Base-by-base conservation (phyloP, 2,888 invertebrate genomes). In the Brachypterus glaber region DNA sequence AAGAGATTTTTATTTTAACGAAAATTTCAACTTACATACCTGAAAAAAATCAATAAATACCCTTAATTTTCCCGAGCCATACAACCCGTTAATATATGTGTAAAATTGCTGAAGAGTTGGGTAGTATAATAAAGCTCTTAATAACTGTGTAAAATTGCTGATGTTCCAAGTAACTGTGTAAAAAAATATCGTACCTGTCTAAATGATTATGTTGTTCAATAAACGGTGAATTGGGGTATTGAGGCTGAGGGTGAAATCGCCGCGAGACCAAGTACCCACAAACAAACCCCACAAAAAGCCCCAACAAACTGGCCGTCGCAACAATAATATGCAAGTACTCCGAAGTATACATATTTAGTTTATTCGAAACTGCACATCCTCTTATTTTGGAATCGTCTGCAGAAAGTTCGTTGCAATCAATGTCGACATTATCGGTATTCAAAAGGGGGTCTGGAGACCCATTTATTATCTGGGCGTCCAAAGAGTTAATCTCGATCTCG, bases 211-310 rank as follows among this genome's bases (percentile, higher is more conserved):
- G 79, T 68, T 82, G 82, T 67, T 84, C 84, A 62, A 77, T 76
- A 67, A 77, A 78, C 48, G 82, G 78, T 52, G 80, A 77, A 59
- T 81, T 79, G 54, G 81, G 77, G 59, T 81, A 79, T 55, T 77
- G 76, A 56, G 79, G 75, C 47, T 79, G 78, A 33, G 56, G 52
- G 53, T 80, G 80, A 72, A 83, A 79, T 68, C 82, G 73, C 58
- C 82, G 74, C 17, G 86, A 85, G 63, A 88, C 85, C 55, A 84
- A 76, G 62, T 82, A 90, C 26, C 89, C 89, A 45, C 82, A 81
- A 46, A 85, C 77, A 63, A 90, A 89, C 40, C 89, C 89, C 43
- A 87, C 74, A 60, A 87, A 76, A 44, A 88, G 71, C 9, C 87
- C 85, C 35, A 83, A 78, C 41, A 89, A 72, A 56, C 87, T 83